phyloP scores from a whole-genome alignment of 1,140 invertebrate species.

The Ooceraea biroi region DNA sequence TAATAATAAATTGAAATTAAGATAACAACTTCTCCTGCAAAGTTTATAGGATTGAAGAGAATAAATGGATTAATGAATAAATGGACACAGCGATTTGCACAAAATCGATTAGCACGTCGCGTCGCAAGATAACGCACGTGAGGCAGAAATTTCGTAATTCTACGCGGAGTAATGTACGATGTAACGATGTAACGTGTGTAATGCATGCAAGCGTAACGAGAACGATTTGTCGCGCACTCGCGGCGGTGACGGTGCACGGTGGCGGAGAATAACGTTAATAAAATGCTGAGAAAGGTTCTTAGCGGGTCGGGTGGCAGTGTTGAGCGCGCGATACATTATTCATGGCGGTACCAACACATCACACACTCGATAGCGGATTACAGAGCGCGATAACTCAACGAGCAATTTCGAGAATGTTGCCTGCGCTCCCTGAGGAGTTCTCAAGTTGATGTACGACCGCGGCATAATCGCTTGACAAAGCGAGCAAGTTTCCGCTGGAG shows the following conservation, averaged over 20 bases:
- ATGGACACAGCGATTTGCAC: too few species aligned
- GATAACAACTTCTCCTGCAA: background rate
- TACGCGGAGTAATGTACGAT: too few species aligned
- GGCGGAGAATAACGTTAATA: constrained; percentile 35
- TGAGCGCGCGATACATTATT: constrained; percentile 42
- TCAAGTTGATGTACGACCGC: constrained; percentile 7
- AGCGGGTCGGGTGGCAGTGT: background rate
- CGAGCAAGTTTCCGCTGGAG: background rate
- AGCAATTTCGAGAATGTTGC: constrained; percentile 44
- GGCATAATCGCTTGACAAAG: constrained; percentile 33
- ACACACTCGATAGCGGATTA: constrained; percentile 50
- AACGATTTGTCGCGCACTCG: constrained; percentile 34
- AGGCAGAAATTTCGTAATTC: background rate
- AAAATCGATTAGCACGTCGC: constrained; percentile 18
- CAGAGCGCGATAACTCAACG: constrained; percentile 26
- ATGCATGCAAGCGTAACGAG: constrained; percentile 39
- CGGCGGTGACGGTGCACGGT: background rate
- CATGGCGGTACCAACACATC: constrained; percentile 27
- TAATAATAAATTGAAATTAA: constrained; percentile 5
- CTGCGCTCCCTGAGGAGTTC: background rate
- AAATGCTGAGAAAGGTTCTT: constrained; percentile 16
- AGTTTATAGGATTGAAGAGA: background rate
- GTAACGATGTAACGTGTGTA: background rate
- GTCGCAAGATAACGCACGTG: background rate
- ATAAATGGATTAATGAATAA: background rate